Evolutionary conservation across 2,888 invertebrate genomes (phyloP).

Genomic region (Seira musarum): DNA sequence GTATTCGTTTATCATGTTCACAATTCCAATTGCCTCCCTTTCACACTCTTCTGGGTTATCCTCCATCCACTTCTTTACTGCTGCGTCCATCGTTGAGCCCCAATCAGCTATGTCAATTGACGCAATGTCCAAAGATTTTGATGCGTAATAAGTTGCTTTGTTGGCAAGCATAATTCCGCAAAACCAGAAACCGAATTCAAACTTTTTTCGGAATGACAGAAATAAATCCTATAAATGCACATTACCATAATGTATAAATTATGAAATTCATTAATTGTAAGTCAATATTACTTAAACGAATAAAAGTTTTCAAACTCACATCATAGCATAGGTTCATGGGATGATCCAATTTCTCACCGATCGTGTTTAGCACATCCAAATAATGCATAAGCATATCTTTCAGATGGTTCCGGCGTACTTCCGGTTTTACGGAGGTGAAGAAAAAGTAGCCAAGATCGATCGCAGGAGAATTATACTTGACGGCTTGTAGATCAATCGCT

Average conservation of each 20-base stretch:
- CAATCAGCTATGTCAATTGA: no score
- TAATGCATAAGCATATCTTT: neutral
- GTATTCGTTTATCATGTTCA: neutral
- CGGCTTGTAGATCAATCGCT: slow-evolving; percentile 28
- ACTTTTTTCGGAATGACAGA: neutral
- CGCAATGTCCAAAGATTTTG: no score
- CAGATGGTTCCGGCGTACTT: neutral
- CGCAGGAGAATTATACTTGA: neutral
- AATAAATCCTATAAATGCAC: neutral
- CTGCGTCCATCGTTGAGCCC: no score
- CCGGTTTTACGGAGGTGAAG: neutral
- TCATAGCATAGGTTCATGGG: neutral
- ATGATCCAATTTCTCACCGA: neutral
- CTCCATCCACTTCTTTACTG: neutral
- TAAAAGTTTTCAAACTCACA: neutral
- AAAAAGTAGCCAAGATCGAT: slow-evolving; percentile 7
- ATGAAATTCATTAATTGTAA: neutral
- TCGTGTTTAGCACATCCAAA: neutral
- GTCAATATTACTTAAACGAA: neutral
- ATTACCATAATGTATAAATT: neutral
- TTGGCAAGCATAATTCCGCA: neutral
- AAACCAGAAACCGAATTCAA: neutral
- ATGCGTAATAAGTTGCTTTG: no score
- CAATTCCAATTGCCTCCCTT: neutral
- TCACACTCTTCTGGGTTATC: neutral